phyloP scores from a whole-genome alignment of 37 sponge, comb jelly and placozoan species.

The Ephydatia muelleri region DNA sequence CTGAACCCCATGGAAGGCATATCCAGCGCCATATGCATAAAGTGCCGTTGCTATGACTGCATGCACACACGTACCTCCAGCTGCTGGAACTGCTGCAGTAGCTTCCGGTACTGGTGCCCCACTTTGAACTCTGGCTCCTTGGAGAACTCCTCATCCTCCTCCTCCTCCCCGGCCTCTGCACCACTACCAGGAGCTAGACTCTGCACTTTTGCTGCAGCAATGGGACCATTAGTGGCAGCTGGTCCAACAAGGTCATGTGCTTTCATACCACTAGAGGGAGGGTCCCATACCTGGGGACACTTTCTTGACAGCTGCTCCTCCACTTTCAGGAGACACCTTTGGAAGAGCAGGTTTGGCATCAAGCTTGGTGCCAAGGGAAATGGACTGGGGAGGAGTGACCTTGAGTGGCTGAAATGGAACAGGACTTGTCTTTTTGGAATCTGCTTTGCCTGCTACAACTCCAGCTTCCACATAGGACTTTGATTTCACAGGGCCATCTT shows the following conservation, averaged over 20 bases:
- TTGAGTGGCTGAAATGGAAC: not conserved
- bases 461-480: no score
- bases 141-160: not conserved
- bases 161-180: not conserved
- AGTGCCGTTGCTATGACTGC: no score
- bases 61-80: constrained; percentile 16
- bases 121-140: constrained; percentile 44
- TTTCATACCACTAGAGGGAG: no score
- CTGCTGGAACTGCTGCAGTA: constrained; percentile 31
- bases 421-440: not conserved
- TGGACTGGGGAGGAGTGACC: not conserved
- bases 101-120: constrained; percentile 45
- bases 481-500: no score
- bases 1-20: no score
- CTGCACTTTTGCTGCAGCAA: not conserved
- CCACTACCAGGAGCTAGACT: not conserved
- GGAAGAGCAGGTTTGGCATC: not conserved
- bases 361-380: not conserved
- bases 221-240: no score
- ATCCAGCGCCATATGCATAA: no score
- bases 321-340: not conserved
- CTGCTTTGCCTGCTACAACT: not conserved
- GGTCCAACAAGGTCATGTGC: no score
- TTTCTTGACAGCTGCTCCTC: not conserved
- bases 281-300: not conserved